Evolutionary conservation across 2,797 vertebrate species (phyloP).

Genomic region (Nannoperca australis): DNA sequence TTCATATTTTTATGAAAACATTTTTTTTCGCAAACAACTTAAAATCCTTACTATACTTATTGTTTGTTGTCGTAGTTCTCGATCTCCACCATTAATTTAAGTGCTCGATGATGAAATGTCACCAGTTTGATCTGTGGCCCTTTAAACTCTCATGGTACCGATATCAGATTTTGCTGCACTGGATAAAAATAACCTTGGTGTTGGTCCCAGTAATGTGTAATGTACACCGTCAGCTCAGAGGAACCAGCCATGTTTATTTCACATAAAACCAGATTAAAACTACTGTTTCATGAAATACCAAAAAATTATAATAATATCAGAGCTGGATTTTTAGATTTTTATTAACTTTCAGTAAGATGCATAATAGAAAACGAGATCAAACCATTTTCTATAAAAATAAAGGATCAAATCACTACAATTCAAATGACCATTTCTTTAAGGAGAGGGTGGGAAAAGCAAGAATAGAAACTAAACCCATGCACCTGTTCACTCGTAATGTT

Average conservation of each 20-base stretch:
- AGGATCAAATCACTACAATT: conserved; percentile 78
- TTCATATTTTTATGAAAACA: too few species aligned
- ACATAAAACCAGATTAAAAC: neutral
- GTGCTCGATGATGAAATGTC: conserved; percentile 2
- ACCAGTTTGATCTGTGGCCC: conserved; percentile 7
- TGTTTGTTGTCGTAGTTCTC: neutral
- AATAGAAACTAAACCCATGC: conserved; percentile 13
- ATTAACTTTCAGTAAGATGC: conserved; percentile 71
- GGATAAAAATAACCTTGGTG: conserved; percentile 27
- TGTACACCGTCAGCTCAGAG: conserved; percentile 11
- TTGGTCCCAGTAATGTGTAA: conserved; percentile 22
- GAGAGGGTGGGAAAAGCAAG: neutral
- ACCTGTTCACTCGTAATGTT: conserved; percentile 22
- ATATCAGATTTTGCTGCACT: conserved; percentile 2
- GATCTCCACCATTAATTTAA: neutral
- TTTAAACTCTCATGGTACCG: neutral
- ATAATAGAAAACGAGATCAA: conserved; percentile 71
- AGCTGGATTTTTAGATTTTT: conserved; percentile 56
- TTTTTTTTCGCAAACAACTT: conserved; percentile 16
- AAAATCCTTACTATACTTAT: neutral
- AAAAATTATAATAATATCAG: neutral
- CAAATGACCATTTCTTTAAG: conserved; percentile 36
- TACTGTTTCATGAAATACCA: neutral
- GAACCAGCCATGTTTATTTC: conserved; percentile 19
- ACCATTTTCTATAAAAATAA: conserved; percentile 87